Conservation (phyloP, 2,888 invertebrate genomes). For the Chaitophorus viminalis region DNA sequence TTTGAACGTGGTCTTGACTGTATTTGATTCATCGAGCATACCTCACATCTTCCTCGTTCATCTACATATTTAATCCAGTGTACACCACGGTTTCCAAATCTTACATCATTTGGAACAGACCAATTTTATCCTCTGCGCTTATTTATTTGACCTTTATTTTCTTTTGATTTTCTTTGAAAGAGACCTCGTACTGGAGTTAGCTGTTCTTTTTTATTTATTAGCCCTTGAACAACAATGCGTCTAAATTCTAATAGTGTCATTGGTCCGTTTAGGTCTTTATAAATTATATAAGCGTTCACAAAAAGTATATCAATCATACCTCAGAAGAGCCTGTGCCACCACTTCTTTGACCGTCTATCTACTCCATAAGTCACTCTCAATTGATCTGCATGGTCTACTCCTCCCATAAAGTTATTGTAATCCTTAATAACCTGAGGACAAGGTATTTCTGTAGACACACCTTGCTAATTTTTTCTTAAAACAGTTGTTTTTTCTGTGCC, state of each 20-base stretch:
- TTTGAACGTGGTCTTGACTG: conserved; percentile 1
- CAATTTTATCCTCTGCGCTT: not conserved
- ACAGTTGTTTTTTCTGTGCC: conserved; percentile 15
- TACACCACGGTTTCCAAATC: not conserved
- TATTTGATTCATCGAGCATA: not conserved
- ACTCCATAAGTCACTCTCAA: no score
- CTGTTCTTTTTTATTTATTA: no score
- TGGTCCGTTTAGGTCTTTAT: no score
- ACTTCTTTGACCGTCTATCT: not conserved
- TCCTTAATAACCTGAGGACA: no score
- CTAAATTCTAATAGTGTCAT: no score
- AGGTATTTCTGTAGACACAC: no score
- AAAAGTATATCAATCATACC: not conserved
- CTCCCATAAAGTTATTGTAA: no score
- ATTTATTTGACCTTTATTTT: conserved; percentile 11
- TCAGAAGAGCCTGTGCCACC: conserved; percentile 4
- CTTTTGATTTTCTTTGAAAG: not conserved
- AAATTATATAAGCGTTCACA: no score
- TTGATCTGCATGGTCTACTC: no score
- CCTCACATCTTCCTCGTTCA: no score
- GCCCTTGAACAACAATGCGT: no score
- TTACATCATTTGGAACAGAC: conserved; percentile 4
- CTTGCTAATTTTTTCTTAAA: not conserved
- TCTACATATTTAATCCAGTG: conserved; percentile 5
- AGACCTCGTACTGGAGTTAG: no score